Evolutionary conservation across 2,888 invertebrate genomes (phyloP), one percentile per base, ranked within the genome.

Genomic region (Sepioteuthis lessoniana): DNA sequence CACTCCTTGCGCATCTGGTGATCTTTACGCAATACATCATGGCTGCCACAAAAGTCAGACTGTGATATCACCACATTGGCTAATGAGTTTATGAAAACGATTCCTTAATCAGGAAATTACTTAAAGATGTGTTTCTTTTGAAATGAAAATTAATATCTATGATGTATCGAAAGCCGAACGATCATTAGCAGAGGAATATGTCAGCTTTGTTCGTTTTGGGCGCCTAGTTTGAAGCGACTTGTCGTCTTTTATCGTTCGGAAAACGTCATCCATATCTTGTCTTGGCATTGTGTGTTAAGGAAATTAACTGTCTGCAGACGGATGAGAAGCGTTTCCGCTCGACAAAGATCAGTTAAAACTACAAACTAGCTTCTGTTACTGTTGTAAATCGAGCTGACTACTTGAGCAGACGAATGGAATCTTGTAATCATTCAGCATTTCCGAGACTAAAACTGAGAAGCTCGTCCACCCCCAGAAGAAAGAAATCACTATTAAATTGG

Each of bases 241-340:
- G 76, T 76, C 76, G 16, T 76, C 76, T n/a, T 76, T 76, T 76
- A n/a, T n/a, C 76, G 35, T n/a, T 76, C 76, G n/a, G n/a, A n/a
- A n/a, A 76, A 76, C 4, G 16, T n/a, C n/a, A n/a, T 8, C 3
- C 76, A 76, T 76, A n/a, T 76, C n/a, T n/a, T 13, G 16, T 76
- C 76, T 25, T 35, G 76, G 25, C 76, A 76, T 4, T n/a, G n/a
- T 76, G 0, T 25, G 13, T 0, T n/a, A 13, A 76, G 76, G 76
- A 76, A 76, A 76, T 76, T 76, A 76, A 76, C 76, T 76, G 76
- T 76, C 76, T 76, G 76, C n/a, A 35, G 76, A 35, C 76, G 76
- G 76, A 76, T n/a, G n/a, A 76, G 76, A 35, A 35, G 3, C 19
- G n/a, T 76, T 76, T 76, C 76, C 76, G n/a, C n/a, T 16, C n/a